phyloP scores from a whole-genome alignment of 2,888 invertebrate species.

The Cryptus viduatorius region DNA sequence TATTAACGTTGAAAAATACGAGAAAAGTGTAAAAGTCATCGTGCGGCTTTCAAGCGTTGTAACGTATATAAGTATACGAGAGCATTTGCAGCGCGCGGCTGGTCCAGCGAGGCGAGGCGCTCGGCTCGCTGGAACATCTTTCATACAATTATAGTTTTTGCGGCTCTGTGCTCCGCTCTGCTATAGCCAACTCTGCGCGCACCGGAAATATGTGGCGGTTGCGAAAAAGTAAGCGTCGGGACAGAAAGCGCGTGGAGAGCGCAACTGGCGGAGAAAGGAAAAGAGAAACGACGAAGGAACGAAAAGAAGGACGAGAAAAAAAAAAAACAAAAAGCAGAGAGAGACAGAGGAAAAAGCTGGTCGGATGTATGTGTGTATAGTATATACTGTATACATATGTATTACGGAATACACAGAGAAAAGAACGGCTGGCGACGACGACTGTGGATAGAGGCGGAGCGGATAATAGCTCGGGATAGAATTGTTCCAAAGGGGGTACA shows the following conservation, averaged over 20 bases:
- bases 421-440: conserved; percentile 43
- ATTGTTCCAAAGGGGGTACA: conserved; percentile 76
- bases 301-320: conserved; percentile 51
- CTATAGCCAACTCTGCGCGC: conserved; percentile 69
- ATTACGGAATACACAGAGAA: conserved; percentile 38
- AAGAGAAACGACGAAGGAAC: conserved; percentile 50
- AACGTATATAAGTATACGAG: conserved; percentile 24
- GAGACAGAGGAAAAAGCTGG: conserved; percentile 58
- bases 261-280: conserved; percentile 57
- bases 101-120: conserved; percentile 43
- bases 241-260: conserved; percentile 55
- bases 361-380: conserved; percentile 62
- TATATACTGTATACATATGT: conserved; percentile 47
- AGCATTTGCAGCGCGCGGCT: conserved; percentile 10
- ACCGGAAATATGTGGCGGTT: conserved; percentile 76
- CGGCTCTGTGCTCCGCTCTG: conserved; percentile 45
- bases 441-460: conserved; percentile 69
- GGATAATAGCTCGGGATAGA: conserved; percentile 81
- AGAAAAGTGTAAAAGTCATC: conserved; percentile 2
- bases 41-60: conserved; percentile 32
- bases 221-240: conserved; percentile 66
- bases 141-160: conserved; percentile 83
- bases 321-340: conserved; percentile 66
- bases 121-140: conserved; percentile 74
- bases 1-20: conserved; percentile 42